These are phyloP conservation scores for Prinia subflava DNA, from an alignment of 2,113 vertebrate species.

Conservation along the genomic window DNA sequence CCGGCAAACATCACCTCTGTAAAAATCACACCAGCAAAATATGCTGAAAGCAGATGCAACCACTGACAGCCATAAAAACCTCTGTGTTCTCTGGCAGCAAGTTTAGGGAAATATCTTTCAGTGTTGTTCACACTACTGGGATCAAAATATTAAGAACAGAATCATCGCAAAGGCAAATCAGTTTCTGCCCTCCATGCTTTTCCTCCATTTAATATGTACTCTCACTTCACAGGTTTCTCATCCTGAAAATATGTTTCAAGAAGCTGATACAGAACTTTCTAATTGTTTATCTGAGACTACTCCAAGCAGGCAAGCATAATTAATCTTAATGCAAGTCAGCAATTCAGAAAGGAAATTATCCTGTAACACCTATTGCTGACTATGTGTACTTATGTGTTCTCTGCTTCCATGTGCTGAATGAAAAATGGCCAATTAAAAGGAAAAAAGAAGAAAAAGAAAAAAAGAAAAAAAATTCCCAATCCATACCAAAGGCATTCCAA, in stretches of 20 bases:
- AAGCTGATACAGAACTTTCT: constrained; percentile 1
- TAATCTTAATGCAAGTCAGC: constrained; percentile 13
- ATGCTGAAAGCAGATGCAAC: background rate
- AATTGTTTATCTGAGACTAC: constrained; percentile 33
- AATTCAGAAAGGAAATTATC: constrained; percentile 10
- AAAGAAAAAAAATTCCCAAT: background rate
- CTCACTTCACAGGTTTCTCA: background rate
- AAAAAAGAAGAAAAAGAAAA: no score
- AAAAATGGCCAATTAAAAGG: background rate
- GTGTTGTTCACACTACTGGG: background rate
- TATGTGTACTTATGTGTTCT: background rate
- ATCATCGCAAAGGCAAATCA: background rate
- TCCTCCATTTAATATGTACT: background rate
- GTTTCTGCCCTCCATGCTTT: background rate
- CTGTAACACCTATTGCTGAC: constrained; percentile 9
- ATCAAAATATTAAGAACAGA: background rate
- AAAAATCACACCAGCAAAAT: background rate
- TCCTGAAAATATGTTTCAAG: background rate
- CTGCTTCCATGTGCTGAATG: background rate
- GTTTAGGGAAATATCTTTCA: background rate
- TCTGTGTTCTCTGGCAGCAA: background rate
- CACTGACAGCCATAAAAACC: background rate
- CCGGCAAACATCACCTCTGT: background rate
- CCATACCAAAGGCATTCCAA: background rate
- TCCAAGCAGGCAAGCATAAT: constrained; percentile 19